phyloP scores from a whole-genome alignment of 2,888 invertebrate genomes.

The Crioceris asparagi region DNA sequence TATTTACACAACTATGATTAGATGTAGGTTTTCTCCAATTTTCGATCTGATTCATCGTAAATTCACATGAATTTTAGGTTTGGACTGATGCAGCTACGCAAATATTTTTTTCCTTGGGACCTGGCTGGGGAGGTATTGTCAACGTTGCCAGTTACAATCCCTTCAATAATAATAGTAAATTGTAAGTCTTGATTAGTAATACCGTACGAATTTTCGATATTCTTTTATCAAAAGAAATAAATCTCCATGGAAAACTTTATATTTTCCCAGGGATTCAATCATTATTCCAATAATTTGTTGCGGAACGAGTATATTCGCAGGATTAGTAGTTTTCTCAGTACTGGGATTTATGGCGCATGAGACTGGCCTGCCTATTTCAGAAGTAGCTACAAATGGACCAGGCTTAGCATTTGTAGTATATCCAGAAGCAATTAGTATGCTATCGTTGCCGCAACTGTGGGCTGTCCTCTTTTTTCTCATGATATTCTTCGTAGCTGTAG shows the following conservation, averaged over 20 bases:
- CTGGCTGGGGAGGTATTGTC: conserved; percentile 76
- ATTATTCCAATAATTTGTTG: conserved; percentile 62
- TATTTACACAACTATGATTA: too few relatives aligned
- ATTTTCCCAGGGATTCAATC: conserved; percentile 51
- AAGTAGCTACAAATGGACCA: conserved; percentile 70
- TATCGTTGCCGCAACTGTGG: conserved; percentile 69
- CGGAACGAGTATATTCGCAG: conserved; percentile 66
- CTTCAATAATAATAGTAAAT: conserved; percentile 60
- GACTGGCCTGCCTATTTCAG: conserved; percentile 60
- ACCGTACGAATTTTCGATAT: too few relatives aligned
- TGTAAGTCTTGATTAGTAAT: too few relatives aligned
- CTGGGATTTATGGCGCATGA: conserved; percentile 62
- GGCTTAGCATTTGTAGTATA: conserved; percentile 71
- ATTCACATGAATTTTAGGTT: too few relatives aligned
- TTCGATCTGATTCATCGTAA: too few relatives aligned
- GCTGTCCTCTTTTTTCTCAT: conserved; percentile 67
- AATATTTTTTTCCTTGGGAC: conserved; percentile 83
- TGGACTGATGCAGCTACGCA: conserved; percentile 93
- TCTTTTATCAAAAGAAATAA: too few relatives aligned
- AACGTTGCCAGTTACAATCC: conserved; percentile 78
- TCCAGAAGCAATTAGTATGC: conserved; percentile 64
- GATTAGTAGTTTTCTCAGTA: conserved; percentile 71
- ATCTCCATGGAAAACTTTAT: too few relatives aligned
- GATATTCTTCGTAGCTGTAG: conserved; percentile 72
- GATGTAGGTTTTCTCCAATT: too few relatives aligned